These are phyloP conservation scores for Agrochola circellaris DNA, from an alignment of 2,888 invertebrate genomes.

Conservation along the genomic window DNA sequence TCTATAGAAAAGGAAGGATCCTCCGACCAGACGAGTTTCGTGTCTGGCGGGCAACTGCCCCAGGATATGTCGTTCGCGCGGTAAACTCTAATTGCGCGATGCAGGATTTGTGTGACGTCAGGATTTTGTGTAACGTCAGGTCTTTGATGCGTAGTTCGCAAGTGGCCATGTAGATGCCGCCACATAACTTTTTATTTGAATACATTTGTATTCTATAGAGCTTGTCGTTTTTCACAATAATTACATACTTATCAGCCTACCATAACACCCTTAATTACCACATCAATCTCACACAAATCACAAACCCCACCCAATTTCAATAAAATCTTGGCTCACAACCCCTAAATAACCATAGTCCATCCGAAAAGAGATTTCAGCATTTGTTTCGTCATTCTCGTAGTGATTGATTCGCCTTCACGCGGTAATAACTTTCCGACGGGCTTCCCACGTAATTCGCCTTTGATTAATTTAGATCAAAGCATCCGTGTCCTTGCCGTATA, in stretches of 20 bases:
- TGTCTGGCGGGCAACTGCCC: too few species aligned
- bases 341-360: slow-evolving; percentile 31
- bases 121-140: too few species aligned
- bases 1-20: too few species aligned
- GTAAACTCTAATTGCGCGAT: too few species aligned
- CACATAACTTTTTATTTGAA: neutral
- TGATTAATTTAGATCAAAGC: slow-evolving; percentile 81
- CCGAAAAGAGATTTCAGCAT: slow-evolving; percentile 56
- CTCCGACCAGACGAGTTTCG: too few species aligned
- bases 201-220: neutral
- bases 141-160: too few species aligned
- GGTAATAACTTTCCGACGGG: slow-evolving; percentile 71
- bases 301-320: slow-evolving; percentile 13
- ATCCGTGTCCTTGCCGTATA: slow-evolving; percentile 55
- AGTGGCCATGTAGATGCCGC: too few species aligned
- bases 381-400: slow-evolving; percentile 61
- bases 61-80: too few species aligned
- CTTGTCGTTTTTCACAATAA: neutral
- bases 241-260: neutral
- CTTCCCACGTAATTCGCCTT: slow-evolving; percentile 76
- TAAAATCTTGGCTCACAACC: slow-evolving; percentile 18
- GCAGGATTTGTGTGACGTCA: too few species aligned
- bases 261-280: neutral
- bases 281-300: slow-evolving; percentile 13
- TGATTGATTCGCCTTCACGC: slow-evolving; percentile 76